These are phyloP conservation scores for Drosophila putrida DNA, from an alignment of 2,888 invertebrate genomes.

Conservation along the genomic window DNA sequence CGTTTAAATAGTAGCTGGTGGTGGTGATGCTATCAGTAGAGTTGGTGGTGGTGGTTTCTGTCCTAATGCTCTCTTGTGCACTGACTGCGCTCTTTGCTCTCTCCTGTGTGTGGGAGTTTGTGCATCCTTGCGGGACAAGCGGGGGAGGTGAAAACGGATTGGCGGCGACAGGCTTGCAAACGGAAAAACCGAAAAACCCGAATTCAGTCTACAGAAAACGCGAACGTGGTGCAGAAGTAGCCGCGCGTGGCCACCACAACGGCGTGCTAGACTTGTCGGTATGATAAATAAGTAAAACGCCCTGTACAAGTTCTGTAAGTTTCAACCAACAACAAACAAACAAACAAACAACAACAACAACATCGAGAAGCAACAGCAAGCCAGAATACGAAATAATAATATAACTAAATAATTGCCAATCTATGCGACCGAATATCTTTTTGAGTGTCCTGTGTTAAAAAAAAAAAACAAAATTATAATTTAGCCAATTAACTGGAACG, in stretches of 20 bases:
- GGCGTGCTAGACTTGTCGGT: conserved; percentile 86
- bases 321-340: conserved; percentile 58
- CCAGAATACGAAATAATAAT: conserved; percentile 37
- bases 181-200: conserved; percentile 71
- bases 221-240: conserved; percentile 86
- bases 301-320: conserved; percentile 86
- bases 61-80: conserved; percentile 41
- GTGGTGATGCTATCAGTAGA: conserved; percentile 36
- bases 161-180: conserved; percentile 60
- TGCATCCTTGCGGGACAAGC: conserved; percentile 64
- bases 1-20: conserved; percentile 24
- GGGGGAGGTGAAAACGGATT: conserved; percentile 12
- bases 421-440: conserved; percentile 40
- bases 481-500: conserved; percentile 61
- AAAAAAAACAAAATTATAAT: conserved; percentile 4
- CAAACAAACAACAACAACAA: conserved; percentile 23
- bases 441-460: conserved; percentile 51
- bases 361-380: conserved; percentile 45
- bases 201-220: conserved; percentile 86
- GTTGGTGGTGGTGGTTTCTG: conserved; percentile 51
- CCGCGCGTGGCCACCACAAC: conserved; percentile 85
- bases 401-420: conserved; percentile 66
- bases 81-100: conserved; percentile 42
- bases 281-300: conserved; percentile 86
- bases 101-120: conserved; percentile 52